phyloP scores from a whole-genome alignment of 2,113 vertebrate genomes.

The Amia ocellicauda region DNA sequence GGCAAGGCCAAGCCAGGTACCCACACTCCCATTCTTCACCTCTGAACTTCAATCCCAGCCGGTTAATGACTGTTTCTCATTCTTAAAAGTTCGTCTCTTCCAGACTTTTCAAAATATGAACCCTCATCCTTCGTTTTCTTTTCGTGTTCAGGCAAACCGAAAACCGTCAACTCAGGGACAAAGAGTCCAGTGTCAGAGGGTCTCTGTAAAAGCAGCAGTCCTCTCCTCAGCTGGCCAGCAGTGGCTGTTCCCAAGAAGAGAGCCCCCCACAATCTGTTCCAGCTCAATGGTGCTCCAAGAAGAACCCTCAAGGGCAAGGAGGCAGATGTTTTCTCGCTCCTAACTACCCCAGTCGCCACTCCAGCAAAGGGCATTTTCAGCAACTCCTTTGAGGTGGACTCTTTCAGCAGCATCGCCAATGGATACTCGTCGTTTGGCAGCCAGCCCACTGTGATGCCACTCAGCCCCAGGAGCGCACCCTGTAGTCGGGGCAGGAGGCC shows the following conservation, averaged over 20 bases:
- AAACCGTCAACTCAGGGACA: constrained; percentile 70
- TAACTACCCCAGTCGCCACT: constrained; percentile 54
- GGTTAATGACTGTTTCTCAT: too few species aligned
- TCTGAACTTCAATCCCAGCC: too few species aligned
- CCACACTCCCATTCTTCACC: neutral
- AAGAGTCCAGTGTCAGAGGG: constrained; percentile 63
- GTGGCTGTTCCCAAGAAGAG: constrained; percentile 74
- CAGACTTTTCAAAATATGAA: too few species aligned
- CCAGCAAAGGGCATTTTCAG: constrained; percentile 78
- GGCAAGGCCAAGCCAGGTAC: constrained; percentile 75
- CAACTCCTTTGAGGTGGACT: constrained; percentile 87
- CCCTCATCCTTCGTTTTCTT: neutral
- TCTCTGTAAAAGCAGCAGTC: constrained; percentile 62
- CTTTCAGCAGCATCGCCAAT: constrained; percentile 91
- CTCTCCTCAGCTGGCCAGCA: constrained; percentile 77
- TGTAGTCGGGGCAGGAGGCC: constrained; percentile 73
- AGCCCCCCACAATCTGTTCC: constrained; percentile 76
- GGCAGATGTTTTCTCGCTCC: constrained; percentile 59
- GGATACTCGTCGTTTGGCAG: constrained; percentile 81
- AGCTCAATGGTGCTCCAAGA: constrained; percentile 75
- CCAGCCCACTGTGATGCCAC: constrained; percentile 63
- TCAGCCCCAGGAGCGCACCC: constrained; percentile 61
- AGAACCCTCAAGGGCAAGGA: constrained; percentile 73
- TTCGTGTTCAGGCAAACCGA: constrained; percentile 68
- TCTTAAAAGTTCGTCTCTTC: too few species aligned